Conservation (phyloP, 2,113 vertebrate species). For the Lepus americanus region DNA sequence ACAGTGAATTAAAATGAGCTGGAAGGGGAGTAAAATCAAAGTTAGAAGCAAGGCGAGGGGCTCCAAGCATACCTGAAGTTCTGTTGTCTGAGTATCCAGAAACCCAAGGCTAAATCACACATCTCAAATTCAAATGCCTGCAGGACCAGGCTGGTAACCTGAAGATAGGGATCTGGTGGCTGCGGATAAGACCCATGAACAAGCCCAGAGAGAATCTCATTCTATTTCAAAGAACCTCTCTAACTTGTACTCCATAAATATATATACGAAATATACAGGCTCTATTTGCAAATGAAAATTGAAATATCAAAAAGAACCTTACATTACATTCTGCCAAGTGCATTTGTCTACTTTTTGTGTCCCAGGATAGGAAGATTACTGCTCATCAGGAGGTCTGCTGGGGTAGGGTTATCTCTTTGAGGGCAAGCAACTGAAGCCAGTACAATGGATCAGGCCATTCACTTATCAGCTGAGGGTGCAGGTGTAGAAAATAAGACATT, state of each 20-base stretch:
- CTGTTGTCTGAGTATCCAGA: no score
- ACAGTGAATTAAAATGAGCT: background rate
- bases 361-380: background rate
- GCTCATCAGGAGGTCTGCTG: background rate
- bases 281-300: no score
- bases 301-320: background rate
- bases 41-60: background rate
- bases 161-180: background rate
- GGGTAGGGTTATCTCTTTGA: background rate
- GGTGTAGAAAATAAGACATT: background rate
- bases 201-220: background rate
- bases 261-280: no score
- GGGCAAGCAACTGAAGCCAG: background rate
- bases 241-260: no score
- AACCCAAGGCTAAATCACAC: background rate
- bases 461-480: background rate
- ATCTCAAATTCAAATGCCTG: background rate
- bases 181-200: background rate
- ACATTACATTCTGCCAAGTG: background rate
- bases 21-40: background rate
- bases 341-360: background rate
- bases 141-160: background rate
- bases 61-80: accelerated
- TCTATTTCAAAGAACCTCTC: background rate
- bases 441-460: background rate